Evolutionary conservation across 2,888 invertebrate genomes (phyloP), one percentile per base, ranked within the genome.

Genomic region (Zelleria hepariella): DNA sequence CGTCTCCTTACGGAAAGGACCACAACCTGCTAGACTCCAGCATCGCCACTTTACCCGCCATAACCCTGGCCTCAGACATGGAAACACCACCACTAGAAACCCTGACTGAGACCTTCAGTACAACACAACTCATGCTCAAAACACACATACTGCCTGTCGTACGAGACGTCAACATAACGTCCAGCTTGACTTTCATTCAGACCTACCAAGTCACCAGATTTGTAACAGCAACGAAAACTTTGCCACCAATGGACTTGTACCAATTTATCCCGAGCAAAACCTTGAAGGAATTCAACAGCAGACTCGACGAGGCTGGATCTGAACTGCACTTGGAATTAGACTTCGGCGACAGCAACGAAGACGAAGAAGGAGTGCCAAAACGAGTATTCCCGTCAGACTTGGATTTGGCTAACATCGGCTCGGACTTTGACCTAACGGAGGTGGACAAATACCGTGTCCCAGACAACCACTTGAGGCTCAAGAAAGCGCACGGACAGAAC

Each of bases 81-180:
- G 95, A 94, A 77, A 96, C 96, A 0, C 96, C 96, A 15, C 95
- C 96, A 0, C 81, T 97, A 58, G 96, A 96, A 86, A 96, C 96
- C 0, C 88, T 95, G 52, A 96, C 96, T 0, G 96, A 97, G 82
- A 96, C 96, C 2, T 97, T 96, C 82, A 96, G 96, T 68, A 96
- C 97, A 5, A 96, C 96, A 0, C 96, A 97, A 78, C 91, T 94
- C 8, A 93, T 96, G 89, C 84, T 96, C 20, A 96, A 96, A 80
- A 97, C 97, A 0, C 96, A 97, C 74, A 92, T 97, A 62, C 83
- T 97, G 58, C 97, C 97, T 0, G 92, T 97, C 1, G 91, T 96
- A 48, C 91, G 92, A 63, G 93, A 92, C 62, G 92, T 91, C 18
- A 92, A 92, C 62, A 92, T 95, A 66, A 95, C 96, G 0, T 92